phyloP scores from a whole-genome alignment of 2,797 vertebrate genomes.

The Balearica regulorum region DNA sequence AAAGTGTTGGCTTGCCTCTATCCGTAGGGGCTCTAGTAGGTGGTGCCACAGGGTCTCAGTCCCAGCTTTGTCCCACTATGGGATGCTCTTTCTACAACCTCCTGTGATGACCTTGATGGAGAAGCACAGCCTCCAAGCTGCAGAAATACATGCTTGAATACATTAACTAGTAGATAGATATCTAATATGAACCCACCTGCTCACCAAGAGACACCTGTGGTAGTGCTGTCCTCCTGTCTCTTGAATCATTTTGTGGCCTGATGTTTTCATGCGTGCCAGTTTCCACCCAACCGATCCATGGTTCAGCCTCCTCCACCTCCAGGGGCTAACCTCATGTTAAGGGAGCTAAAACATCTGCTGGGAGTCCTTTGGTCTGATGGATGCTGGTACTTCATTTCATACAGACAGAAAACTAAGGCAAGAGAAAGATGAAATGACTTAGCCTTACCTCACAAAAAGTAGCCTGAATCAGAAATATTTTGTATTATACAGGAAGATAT shows the following conservation, averaged over 20 bases:
- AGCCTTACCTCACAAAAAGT: not conserved
- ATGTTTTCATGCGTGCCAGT: not conserved
- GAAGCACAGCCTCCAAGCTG: not conserved
- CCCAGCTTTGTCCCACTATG: not conserved
- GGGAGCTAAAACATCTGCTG: not conserved
- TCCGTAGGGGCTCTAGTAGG: not conserved
- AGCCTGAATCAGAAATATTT: not conserved
- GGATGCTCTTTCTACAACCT: not conserved
- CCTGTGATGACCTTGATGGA: not conserved
- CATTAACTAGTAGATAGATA: not conserved
- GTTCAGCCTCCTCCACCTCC: not conserved
- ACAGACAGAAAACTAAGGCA: not conserved
- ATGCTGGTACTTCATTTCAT: not conserved
- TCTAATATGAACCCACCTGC: not conserved
- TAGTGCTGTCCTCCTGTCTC: not conserved
- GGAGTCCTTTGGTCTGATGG: not conserved
- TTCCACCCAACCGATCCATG: not conserved
- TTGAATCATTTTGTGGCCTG: not conserved
- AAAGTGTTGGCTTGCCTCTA: not conserved
- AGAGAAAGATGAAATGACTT: not conserved
- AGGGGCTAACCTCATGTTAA: accelerated
- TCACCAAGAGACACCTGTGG: not conserved
- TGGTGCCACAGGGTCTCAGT: accelerated
- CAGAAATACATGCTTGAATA: not conserved
- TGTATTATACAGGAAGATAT: conserved; percentile 83